Percentiles rank a stretch among this genome's conserved stretches.
Conservation (phyloP, 2,888 invertebrate species). For the Coelinius sp. region DNA sequence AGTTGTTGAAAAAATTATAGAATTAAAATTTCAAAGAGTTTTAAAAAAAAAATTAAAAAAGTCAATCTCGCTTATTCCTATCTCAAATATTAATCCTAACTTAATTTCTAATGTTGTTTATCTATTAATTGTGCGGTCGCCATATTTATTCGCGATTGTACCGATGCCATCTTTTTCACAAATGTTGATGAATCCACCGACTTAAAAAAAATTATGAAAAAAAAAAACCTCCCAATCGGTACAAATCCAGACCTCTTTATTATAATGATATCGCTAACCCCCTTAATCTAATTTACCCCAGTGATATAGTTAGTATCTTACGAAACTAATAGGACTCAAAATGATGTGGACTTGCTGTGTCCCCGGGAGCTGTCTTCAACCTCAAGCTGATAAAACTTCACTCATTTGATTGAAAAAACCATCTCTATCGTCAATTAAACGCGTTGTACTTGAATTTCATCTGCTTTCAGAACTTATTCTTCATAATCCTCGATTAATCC, state of each 20-base stretch:
- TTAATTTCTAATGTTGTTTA: not conserved
- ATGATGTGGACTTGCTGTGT: not conserved
- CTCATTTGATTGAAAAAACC: not conserved
- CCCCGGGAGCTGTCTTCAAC: not conserved
- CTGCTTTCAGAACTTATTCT: not conserved
- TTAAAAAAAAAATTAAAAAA: not conserved
- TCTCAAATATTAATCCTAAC: slow-evolving; percentile 3
- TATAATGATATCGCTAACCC: not conserved
- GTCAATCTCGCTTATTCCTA: slow-evolving; percentile 9
- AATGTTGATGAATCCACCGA: not conserved
- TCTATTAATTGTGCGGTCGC: slow-evolving; percentile 20
- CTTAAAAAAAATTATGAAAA: not conserved
- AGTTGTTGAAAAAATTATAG: too few species aligned
- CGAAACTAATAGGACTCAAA: not conserved
- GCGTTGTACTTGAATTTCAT: slow-evolving; percentile 14
- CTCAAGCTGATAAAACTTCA: not conserved
- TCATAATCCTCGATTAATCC: not conserved
- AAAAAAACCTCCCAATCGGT: slow-evolving; percentile 5
- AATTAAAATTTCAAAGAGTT: not conserved
- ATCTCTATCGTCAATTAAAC: slow-evolving; percentile 13
- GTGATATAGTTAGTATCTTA: slow-evolving; percentile 1
- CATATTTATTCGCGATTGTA: slow-evolving; percentile 8
- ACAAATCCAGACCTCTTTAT: not conserved
- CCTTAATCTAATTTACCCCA: not conserved
- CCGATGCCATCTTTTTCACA: not conserved